Percentiles rank a stretch among this genome's conserved stretches.
Conservation (phyloP, 2,888 invertebrate genomes). For the Oasisia sp. region DNA sequence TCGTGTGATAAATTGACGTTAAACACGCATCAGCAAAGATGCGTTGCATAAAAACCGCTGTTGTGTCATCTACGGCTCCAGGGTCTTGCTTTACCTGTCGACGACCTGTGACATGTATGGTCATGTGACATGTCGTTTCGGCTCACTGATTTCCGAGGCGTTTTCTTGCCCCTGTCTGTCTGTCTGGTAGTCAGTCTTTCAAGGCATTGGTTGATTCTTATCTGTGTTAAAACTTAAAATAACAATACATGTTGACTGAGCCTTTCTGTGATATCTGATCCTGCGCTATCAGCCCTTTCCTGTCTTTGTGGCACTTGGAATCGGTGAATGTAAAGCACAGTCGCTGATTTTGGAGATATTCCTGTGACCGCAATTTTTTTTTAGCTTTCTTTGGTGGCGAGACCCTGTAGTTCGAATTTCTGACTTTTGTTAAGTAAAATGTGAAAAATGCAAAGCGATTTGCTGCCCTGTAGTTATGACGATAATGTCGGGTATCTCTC, state of each 20-base stretch:
- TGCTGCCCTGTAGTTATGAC: not conserved
- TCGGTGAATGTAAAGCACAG: not conserved
- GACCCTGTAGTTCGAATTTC: not conserved
- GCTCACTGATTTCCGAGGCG: not conserved
- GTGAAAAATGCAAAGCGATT: not conserved
- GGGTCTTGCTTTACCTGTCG: conserved; percentile 2
- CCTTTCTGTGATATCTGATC: conserved; percentile 6
- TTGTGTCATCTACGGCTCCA: not conserved
- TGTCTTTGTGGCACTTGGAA: conserved; percentile 2
- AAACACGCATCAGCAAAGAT: not conserved
- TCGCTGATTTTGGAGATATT: not conserved
- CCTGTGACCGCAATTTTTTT: not conserved
- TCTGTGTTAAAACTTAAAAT: conserved; percentile 10
- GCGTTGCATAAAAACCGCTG: not conserved
- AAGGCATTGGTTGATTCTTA: not conserved
- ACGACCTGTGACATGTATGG: not conserved
- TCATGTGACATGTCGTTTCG: not conserved
- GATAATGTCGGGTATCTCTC: not conserved
- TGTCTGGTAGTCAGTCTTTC: not conserved
- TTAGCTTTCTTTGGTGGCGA: not conserved
- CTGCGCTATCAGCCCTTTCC: not conserved
- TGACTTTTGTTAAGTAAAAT: not conserved
- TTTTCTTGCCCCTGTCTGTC: not conserved
- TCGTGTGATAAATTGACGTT: not conserved
- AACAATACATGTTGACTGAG: not conserved